phyloP scores from a whole-genome alignment of 2,888 invertebrate genomes.

The Brachylomia viminalis region DNA sequence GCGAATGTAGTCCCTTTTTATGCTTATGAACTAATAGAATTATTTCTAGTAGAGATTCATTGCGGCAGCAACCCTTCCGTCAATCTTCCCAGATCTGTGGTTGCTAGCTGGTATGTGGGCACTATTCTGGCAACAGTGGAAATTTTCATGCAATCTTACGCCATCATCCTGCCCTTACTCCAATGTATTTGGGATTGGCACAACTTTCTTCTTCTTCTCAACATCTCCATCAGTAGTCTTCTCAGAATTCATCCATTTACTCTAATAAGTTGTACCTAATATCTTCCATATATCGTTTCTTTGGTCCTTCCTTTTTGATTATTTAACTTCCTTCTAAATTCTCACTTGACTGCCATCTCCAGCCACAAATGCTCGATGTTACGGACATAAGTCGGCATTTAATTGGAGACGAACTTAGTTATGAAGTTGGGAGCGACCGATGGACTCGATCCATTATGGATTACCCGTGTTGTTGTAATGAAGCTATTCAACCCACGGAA shows the following conservation, averaged over 20 bases:
- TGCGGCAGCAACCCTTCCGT: neutral
- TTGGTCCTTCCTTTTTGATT: neutral
- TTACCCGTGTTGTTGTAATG: conserved; percentile 80
- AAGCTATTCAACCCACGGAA: conserved; percentile 79
- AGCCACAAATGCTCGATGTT: conserved; percentile 55
- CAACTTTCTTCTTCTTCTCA: no score
- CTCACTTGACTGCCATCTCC: conserved; percentile 52
- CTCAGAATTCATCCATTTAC: no score
- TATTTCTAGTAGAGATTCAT: neutral
- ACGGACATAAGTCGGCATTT: conserved; percentile 77
- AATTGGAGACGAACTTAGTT: conserved; percentile 82
- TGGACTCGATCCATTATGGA: conserved; percentile 80
- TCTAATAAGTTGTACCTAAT: no score
- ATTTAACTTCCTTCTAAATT: neutral
- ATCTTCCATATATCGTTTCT: no score
- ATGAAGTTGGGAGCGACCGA: conserved; percentile 70
- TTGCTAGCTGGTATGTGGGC: no score
- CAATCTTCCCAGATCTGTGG: no score
- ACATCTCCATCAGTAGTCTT: no score
- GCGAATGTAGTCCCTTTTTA: neutral
- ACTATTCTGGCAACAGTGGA: neutral
- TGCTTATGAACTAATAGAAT: neutral
- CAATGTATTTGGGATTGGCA: neutral
- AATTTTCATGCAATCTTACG: neutral
- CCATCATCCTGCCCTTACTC: neutral